These are phyloP conservation scores for Philypnodon macrostomus DNA, from an alignment of 2,797 vertebrate species.

Conservation along the genomic window DNA sequence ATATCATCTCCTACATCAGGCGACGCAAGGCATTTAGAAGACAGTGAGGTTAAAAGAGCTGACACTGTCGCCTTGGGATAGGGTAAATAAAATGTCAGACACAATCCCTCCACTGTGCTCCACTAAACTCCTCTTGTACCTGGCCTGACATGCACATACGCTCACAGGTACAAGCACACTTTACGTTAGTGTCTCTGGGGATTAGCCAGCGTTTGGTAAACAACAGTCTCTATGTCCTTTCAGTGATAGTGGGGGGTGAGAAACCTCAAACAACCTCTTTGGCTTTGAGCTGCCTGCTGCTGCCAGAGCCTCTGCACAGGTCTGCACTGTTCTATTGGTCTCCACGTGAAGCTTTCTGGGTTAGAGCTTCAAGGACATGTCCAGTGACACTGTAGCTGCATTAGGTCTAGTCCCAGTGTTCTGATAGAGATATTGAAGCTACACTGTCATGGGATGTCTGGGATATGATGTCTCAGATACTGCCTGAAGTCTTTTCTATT, in stretches of 20 bases:
- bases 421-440: slow-evolving; percentile 14
- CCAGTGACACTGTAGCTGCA: slow-evolving; percentile 27
- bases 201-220: slow-evolving; percentile 26
- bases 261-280: slow-evolving; percentile 44
- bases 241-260: slow-evolving; percentile 27
- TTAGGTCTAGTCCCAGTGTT: slow-evolving; percentile 28
- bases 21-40: slow-evolving; percentile 24
- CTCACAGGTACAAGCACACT: slow-evolving; percentile 21
- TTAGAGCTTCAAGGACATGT: slow-evolving; percentile 36
- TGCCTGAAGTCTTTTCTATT: slow-evolving; percentile 31
- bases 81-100: slow-evolving; percentile 34
- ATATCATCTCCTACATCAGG: slow-evolving; percentile 31
- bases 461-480: slow-evolving; percentile 52
- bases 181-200: slow-evolving; percentile 23
- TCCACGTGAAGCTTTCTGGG: slow-evolving; percentile 48
- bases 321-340: slow-evolving; percentile 37
- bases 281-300: not conserved
- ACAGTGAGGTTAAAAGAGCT: slow-evolving; percentile 28
- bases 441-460: slow-evolving; percentile 1
- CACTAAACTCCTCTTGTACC: slow-evolving; percentile 48
- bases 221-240: slow-evolving; percentile 20
- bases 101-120: slow-evolving; percentile 6
- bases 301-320: slow-evolving; percentile 14
- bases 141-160: slow-evolving; percentile 12
- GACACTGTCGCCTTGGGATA: slow-evolving; percentile 14